Evolutionary conservation across 2,113 vertebrate species (phyloP), one percentile per base, ranked within the genome.

Genomic region (Hyla sarda): DNA sequence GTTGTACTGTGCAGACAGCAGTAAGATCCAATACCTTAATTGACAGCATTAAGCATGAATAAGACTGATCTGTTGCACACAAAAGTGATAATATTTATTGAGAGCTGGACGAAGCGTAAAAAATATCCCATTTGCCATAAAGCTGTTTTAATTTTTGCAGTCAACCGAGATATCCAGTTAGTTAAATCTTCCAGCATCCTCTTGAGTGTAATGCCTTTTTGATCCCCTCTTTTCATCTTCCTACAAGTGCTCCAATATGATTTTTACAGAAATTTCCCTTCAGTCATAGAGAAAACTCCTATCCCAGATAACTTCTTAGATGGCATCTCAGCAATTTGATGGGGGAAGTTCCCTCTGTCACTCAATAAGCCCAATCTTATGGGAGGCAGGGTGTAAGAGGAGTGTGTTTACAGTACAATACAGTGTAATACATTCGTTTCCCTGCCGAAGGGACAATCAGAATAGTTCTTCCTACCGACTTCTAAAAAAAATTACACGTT

Each of bases 71-170:
- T 3, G 4, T 56, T 8, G 21, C 54, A 23, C 54, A 56, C 17
- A 23, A 19, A 56, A 56, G 54, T 23, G 14, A 62, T 28, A 62
- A 28, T 62, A 62, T 62, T 62, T 62, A 62, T 62, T 62, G n/a
- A 28, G 60, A 62, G 28, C n/a, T 14, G 25, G 60, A 62, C 28
- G 60, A 62, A 62, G 25, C 25, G 12, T 12, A 14, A 28, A 62
- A 65, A 30, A 65, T n/a, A n/a, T 65, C 62, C 62, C 62, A 65
- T 65, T 65, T 30, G 62, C 62, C 62, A 65, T 65, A 65, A 65
- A 65, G 28, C 28, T 0, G 11, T 65, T 65, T 65, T 65, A 65
- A 65, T 65, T 65, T 32, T 65, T 65, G 5, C 62, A 65, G 62
- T 65, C 62, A 65, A 30, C 62, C 62, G 4, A 30, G 62, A 65